phyloP scores from a whole-genome alignment of 1,140 invertebrate species.

The Drosophila pseudoobscura region DNA sequence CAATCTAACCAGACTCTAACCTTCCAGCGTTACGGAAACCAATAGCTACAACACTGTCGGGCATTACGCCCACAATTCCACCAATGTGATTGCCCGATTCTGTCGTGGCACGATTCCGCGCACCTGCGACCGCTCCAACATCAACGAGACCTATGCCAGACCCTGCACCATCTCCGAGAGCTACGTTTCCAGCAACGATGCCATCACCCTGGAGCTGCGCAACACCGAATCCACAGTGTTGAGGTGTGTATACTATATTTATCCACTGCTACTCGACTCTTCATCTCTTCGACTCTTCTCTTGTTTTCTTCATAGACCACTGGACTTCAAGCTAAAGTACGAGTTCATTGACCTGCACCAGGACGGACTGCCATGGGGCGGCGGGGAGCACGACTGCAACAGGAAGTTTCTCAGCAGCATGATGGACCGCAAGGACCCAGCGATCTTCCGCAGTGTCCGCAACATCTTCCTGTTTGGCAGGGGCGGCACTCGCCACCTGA shows the following conservation, averaged over 20 bases:
- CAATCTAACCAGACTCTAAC: background rate
- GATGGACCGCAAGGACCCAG: conserved; percentile 85
- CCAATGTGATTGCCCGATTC: conserved; percentile 89
- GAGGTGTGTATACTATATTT: conserved; percentile 62
- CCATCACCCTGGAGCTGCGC: conserved; percentile 91
- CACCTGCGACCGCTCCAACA: conserved; percentile 89
- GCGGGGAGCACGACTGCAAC: conserved; percentile 83
- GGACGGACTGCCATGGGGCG: conserved; percentile 91
- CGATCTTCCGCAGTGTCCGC: conserved; percentile 88
- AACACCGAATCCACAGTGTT: conserved; percentile 92
- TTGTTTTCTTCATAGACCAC: conserved; percentile 83
- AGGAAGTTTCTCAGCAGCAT: conserved; percentile 86
- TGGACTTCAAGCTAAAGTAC: conserved; percentile 93
- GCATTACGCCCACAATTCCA: conserved; percentile 84
- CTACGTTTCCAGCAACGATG: conserved; percentile 91
- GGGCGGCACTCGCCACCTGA: conserved; percentile 91
- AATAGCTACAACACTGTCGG: conserved; percentile 53
- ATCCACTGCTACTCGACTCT: too few species aligned
- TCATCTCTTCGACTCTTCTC: background rate
- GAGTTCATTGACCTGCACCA: conserved; percentile 94
- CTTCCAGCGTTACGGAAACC: conserved; percentile 39
- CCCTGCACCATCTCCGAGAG: conserved; percentile 92
- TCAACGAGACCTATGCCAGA: conserved; percentile 84
- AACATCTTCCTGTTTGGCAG: conserved; percentile 94
- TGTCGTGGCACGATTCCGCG: conserved; percentile 90